Evolutionary conservation across 2,888 invertebrate species (phyloP), one percentile per base, ranked within the genome.

Genomic region (Listrodromus nycthemerus): DNA sequence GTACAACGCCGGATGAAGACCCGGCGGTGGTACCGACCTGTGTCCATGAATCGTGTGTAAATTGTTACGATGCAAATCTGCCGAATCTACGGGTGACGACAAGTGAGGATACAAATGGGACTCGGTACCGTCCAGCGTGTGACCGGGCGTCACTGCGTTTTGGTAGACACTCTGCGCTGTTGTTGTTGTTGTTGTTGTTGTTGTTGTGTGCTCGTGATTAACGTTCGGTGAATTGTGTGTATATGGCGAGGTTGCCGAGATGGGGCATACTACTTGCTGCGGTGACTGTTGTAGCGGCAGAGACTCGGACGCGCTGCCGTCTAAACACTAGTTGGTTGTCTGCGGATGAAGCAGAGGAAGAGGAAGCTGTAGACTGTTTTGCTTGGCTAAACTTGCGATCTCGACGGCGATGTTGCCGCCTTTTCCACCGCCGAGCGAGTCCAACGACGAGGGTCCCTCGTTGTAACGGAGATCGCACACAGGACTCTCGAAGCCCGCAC

Each of bases 241-340:
- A 69, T 88, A 88, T 80, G 91, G 88, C 89, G 90, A 87, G 63
- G 89, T 86, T 79, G 90, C 88, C 87, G 89, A 85, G 86, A 89
- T 89, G 87, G 89, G 88, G 87, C 89, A 89, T 90, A 89, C 90
- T 90, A 91, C 90, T 91, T 91, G 90, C 88, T 90, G 90, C 80
- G 86, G 82, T 80, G 82, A 82, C 79, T 82, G 87, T 85, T 86
- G 87, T 69, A 82, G 88, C 88, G 90, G 90, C 90, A 89, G 89
- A 87, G 90, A 87, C 88, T 91, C 91, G 84, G 90, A 88, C 87
- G 89, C 90, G 89, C 88, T 90, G 89, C 89, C 90, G 87, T 91
- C 90, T 89, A 91, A 91, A 91, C 93, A 93, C 93, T 93, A 93
- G 93, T 93, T 93, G 89, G 93, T 93, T 70, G 92, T 92, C 89